These are phyloP conservation scores for Andricus quercusramuli DNA, from an alignment of 2,888 invertebrate genomes.

Conservation along the genomic window DNA sequence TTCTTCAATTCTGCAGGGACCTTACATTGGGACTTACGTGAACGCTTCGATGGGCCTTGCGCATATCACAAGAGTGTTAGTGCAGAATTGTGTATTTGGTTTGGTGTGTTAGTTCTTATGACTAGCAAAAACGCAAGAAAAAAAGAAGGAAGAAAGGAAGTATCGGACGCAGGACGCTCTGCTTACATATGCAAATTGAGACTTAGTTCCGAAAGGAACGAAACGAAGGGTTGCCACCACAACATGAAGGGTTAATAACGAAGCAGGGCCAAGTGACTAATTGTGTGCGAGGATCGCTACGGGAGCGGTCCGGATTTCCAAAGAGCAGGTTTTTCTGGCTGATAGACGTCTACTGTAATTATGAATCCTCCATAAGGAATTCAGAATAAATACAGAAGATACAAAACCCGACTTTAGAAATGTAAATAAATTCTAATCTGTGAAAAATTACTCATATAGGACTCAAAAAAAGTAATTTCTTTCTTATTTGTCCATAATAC, in stretches of 20 bases:
- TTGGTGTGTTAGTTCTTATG: slow-evolving; percentile 42
- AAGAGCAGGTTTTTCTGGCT: slow-evolving; percentile 1
- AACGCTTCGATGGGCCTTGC: slow-evolving; percentile 52
- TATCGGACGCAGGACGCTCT: slow-evolving; percentile 48
- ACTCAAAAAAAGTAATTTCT: no score
- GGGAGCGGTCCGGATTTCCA: neutral
- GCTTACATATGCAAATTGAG: slow-evolving; percentile 57
- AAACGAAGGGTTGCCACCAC: slow-evolving; percentile 41
- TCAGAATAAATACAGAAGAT: neutral
- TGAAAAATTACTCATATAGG: no score
- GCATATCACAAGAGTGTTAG: slow-evolving; percentile 48
- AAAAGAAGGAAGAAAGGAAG: slow-evolving; percentile 45
- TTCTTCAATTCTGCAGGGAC: slow-evolving; percentile 52
- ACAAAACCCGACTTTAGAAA: neutral
- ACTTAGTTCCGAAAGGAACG: slow-evolving; percentile 49
- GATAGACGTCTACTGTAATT: slow-evolving; percentile 13
- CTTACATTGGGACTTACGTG: slow-evolving; percentile 2
- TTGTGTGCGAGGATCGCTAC: slow-evolving; percentile 24
- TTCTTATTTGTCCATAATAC: no score
- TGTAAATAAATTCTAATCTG: no score
- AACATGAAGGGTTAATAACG: slow-evolving; percentile 39
- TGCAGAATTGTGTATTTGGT: slow-evolving; percentile 8
- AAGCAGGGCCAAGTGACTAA: slow-evolving; percentile 26
- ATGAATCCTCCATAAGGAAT: neutral
- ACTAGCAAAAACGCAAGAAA: slow-evolving; percentile 9